A percentile compares a stretch with the other conserved stretches of the same genome.
Evolutionary conservation across 2,113 vertebrate genomes (phyloP).

Genomic region (Serinus canaria): DNA sequence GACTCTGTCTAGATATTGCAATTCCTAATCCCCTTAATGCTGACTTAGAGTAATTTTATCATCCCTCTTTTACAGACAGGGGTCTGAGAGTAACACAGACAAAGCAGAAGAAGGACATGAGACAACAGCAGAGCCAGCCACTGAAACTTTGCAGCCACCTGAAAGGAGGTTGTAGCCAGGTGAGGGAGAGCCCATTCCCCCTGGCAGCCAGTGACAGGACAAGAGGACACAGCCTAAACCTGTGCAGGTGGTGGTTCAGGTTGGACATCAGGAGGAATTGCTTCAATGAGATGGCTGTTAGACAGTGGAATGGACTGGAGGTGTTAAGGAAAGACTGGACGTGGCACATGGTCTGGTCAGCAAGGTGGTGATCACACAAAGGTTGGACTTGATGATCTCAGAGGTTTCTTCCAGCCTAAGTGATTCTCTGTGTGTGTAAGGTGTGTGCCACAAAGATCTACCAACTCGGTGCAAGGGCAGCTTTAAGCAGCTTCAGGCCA

Average conservation of each 20-base stretch:
- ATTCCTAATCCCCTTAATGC: not conserved
- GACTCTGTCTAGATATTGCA: not conserved
- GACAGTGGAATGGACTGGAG: rapidly evolving
- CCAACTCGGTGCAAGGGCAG: not conserved
- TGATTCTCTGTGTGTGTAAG: not conserved
- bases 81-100: not conserved
- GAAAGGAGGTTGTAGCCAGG: not conserved
- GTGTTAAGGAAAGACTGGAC: not conserved
- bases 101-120: not conserved
- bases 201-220: not conserved
- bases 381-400: rapidly evolving
- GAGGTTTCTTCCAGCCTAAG: not conserved
- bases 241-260: too few relatives aligned
- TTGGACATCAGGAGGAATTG: not conserved
- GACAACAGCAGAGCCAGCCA: not conserved
- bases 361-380: not conserved
- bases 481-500: not conserved
- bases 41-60: not conserved
- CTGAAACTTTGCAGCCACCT: not conserved
- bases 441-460: not conserved
- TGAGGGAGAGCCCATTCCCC: too few relatives aligned
- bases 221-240: too few relatives aligned
- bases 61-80: not conserved
- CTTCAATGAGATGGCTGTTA: not conserved
- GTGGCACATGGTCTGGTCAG: not conserved